Base-by-base conservation (phyloP, 2,113 vertebrate species). In the Xenopus borealis region DNA sequence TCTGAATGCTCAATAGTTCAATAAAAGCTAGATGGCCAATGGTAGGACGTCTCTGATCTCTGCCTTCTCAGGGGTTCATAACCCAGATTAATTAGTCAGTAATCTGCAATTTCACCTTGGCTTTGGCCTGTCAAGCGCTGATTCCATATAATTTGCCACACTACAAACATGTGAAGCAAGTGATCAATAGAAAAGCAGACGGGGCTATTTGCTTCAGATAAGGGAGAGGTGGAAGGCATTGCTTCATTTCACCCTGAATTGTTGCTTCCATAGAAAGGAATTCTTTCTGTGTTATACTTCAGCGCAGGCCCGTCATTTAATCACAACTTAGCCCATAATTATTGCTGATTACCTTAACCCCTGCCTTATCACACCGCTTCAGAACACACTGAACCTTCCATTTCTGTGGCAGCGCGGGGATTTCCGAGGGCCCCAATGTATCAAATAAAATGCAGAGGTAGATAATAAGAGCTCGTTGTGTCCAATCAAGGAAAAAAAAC, bases 401-500 rank as follows among this genome's bases (percentile, higher is more conserved):
- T 13, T 63, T 64, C 47, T 57, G 47, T 77, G 66, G 74, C 66
- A 70, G 74, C 59, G 20, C 52, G 69, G 74, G 74, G 74, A 77
- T 70, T 70, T 77, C 78, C 85, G 80, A 70, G 72, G 80, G 84
- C 79, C 57, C 72, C 57, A 83, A 80, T 79, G 81, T 84, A 86
- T 86, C 78, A 80, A 84, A 85, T 83, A 80, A 89, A 82, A 75
- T 63, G 58, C 66, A 44, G 73, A 62, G 57, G 46, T 23, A 63
- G 57, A 75, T 75, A 75, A 69, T 69, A 75, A 63, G 58, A 53
- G 30, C 58, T 47, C 30, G 45, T 75, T 50, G 84, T 83, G 84
- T 85, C 86, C 84, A 85, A 83, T 80, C 72, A 81, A 88, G 87
- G 78, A 85, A 86, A 84, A 27, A 84, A 82, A 88, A 86, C 86